Evolutionary conservation across 2,113 vertebrate species (phyloP).

Genomic region (Leptocoma aspasia): DNA sequence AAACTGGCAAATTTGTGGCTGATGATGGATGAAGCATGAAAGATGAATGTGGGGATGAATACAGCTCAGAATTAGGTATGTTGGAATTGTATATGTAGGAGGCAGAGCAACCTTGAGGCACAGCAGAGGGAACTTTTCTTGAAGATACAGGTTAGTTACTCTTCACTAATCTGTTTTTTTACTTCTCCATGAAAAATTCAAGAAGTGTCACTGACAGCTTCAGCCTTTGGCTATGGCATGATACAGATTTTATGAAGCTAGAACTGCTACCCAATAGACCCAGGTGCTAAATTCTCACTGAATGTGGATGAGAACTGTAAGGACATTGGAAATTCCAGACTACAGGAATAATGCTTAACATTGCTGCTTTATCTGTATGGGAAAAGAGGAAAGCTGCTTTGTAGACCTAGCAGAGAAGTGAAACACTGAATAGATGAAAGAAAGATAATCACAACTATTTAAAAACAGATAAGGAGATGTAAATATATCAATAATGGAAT

Average conservation of each 20-base stretch:
- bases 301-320: neutral
- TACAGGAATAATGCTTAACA: neutral
- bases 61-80: neutral
- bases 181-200: neutral
- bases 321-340: neutral
- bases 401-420: neutral
- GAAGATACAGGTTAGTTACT: neutral
- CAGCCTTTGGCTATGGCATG: neutral
- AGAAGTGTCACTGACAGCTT: neutral
- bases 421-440: neutral
- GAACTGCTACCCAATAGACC: neutral
- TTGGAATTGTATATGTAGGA: neutral
- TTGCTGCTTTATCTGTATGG: neutral
- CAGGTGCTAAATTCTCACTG: neutral
- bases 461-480: neutral
- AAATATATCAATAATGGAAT: neutral
- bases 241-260: neutral
- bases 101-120: neutral
- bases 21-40: neutral
- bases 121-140: neutral
- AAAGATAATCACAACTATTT: neutral
- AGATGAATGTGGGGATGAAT: neutral
- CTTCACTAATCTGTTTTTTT: neutral
- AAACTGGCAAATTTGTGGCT: neutral
- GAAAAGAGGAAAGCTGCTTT: neutral